Conservation (phyloP, 2,888 invertebrate genomes). For the Romanomermis culicivorax region DNA sequence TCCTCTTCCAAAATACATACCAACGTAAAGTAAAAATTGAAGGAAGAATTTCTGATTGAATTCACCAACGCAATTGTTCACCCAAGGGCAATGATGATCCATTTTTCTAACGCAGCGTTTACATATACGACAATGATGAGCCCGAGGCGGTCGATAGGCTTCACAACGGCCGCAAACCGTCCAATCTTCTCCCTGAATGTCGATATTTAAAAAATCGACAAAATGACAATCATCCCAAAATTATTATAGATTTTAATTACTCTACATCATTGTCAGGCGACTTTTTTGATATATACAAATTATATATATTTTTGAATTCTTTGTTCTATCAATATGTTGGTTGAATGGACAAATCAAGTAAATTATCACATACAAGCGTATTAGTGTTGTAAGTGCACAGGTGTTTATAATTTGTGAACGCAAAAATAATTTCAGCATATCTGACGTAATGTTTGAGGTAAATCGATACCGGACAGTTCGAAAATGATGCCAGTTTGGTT, state of each 20-base stretch:
- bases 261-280: background rate
- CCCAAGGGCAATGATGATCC: slow-evolving; percentile 61
- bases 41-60: slow-evolving; percentile 75
- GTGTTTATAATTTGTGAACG: too few species aligned
- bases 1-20: too few species aligned
- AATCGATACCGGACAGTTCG: too few species aligned
- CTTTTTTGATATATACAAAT: slow-evolving; percentile 25
- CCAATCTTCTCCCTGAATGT: slow-evolving; percentile 30
- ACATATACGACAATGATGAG: slow-evolving; percentile 69
- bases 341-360: too few species aligned
- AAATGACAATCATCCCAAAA: background rate
- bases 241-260: slow-evolving; percentile 19
- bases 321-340: too few species aligned
- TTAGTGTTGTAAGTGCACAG: too few species aligned
- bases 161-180: slow-evolving; percentile 59
- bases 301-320: too few species aligned
- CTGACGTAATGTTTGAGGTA: too few species aligned
- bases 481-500: too few species aligned
- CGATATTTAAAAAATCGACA: background rate
- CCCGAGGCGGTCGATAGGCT: slow-evolving; percentile 51
- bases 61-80: slow-evolving; percentile 79
- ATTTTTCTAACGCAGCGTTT: slow-evolving; percentile 55
- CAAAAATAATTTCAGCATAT: too few species aligned
- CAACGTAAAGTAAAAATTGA: slow-evolving; percentile 61
- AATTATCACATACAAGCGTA: too few species aligned